Evolutionary conservation across 1,140 invertebrate genomes (phyloP).

Genomic region (Eciton burchellii): DNA sequence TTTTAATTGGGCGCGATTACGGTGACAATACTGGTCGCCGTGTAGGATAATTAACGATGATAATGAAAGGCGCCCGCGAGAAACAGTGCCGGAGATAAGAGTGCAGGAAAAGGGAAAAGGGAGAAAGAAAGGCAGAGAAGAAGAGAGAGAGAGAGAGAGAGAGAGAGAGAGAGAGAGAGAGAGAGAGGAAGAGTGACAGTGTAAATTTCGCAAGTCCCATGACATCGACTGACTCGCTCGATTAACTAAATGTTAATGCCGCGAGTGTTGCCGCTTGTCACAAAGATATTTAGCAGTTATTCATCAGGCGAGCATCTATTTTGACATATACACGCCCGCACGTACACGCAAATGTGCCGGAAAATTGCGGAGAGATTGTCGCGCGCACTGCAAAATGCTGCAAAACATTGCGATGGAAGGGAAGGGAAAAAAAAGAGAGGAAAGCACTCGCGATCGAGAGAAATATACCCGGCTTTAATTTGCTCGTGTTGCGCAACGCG

Average conservation of each 20-base stretch:
- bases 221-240: neutral
- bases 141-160: constrained; percentile 45
- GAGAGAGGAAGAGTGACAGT: neutral
- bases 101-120: constrained; percentile 8
- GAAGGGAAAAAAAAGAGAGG: too few species aligned
- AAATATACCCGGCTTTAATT: constrained; percentile 36
- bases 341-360: neutral
- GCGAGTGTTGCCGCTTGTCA: neutral
- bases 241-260: neutral
- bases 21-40: constrained; percentile 72
- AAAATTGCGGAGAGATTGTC: neutral
- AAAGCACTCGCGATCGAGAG: neutral
- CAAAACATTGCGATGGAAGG: neutral
- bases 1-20: constrained; percentile 81
- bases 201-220: neutral
- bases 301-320: neutral
- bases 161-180: neutral
- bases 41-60: constrained; percentile 64
- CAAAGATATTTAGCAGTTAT: neutral
- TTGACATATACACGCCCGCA: neutral
- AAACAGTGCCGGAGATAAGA: constrained; percentile 55
- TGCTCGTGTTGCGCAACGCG: neutral
- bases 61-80: constrained; percentile 66
- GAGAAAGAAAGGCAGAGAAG: constrained; percentile 24
- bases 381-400: neutral